A percentile compares a stretch with the other conserved stretches of the same genome.
Evolutionary conservation across 2,113 vertebrate species (phyloP).

Genomic region (Raja brachyura): DNA sequence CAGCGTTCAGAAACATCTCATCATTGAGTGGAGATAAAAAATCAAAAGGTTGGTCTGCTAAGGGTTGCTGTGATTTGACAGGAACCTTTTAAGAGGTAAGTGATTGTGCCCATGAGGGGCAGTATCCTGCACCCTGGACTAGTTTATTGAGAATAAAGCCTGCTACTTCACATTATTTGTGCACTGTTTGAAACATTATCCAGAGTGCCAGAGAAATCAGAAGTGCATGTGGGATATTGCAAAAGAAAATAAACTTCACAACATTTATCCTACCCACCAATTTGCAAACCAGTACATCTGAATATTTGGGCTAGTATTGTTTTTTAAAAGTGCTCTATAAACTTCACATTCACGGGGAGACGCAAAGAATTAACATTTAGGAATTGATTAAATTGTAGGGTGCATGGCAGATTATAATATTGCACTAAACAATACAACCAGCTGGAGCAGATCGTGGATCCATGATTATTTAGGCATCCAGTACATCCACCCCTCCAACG

Average conservation of each 20-base stretch:
- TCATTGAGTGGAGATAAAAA: too few species aligned
- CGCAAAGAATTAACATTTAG: not conserved
- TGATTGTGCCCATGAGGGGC: too few species aligned
- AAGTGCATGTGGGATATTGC: not conserved
- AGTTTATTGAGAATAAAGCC: not conserved
- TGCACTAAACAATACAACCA: not conserved
- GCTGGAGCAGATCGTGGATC: not conserved
- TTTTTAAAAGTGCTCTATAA: not conserved
- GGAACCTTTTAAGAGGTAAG: too few species aligned
- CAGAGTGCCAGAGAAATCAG: not conserved
- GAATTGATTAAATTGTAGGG: not conserved
- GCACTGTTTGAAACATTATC: not conserved
- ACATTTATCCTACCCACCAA: not conserved
- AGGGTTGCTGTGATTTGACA: too few species aligned
- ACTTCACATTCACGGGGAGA: not conserved
- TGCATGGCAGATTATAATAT: not conserved
- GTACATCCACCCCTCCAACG: not conserved
- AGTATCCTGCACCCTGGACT: too few species aligned
- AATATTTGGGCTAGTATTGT: not conserved
- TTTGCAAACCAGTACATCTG: not conserved
- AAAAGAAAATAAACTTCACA: not conserved
- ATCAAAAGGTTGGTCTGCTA: too few species aligned
- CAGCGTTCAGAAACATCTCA: too few species aligned
- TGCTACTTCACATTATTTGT: not conserved
- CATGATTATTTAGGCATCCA: not conserved